Percentiles rank a stretch among this genome's conserved stretches.
Conservation (phyloP, 2,113 vertebrate genomes). For the Aleadryas rufinucha region DNA sequence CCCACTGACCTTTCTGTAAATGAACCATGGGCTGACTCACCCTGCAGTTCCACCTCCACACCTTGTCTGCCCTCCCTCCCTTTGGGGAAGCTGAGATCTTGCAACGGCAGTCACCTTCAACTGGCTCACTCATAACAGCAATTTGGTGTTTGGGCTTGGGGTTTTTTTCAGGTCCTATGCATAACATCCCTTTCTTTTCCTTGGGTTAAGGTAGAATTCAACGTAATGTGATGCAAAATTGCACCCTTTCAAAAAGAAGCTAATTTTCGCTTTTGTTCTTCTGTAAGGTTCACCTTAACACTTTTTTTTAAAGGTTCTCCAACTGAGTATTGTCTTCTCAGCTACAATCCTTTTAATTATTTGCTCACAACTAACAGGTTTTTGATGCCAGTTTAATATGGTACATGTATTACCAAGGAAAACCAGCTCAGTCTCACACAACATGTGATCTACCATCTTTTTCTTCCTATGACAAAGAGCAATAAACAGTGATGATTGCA, state of each 20-base stretch:
- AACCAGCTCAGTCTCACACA: background rate
- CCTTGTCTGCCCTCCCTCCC: background rate
- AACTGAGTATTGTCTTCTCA: background rate
- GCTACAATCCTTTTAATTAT: background rate
- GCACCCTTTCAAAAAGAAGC: background rate
- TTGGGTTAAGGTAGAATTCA: background rate
- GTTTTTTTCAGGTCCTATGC: background rate
- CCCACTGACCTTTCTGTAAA: slow-evolving; percentile 34
- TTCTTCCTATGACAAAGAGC: background rate
- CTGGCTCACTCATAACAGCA: background rate
- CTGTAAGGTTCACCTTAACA: background rate
- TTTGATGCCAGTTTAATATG: background rate
- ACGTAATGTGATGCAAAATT: background rate
- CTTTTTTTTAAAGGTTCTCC: background rate
- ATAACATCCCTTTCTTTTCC: background rate
- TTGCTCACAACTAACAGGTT: background rate
- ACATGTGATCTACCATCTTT: background rate
- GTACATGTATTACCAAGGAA: background rate
- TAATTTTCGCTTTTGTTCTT: background rate
- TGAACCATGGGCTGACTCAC: slow-evolving; percentile 14
- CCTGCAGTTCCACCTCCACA: background rate
- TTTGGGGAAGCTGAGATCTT: background rate
- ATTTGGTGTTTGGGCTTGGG: background rate
- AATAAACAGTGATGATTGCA: background rate
- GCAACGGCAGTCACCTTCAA: background rate